Evolutionary conservation across 2,113 vertebrate genomes (phyloP).

Genomic region (Ophiodon elongatus): DNA sequence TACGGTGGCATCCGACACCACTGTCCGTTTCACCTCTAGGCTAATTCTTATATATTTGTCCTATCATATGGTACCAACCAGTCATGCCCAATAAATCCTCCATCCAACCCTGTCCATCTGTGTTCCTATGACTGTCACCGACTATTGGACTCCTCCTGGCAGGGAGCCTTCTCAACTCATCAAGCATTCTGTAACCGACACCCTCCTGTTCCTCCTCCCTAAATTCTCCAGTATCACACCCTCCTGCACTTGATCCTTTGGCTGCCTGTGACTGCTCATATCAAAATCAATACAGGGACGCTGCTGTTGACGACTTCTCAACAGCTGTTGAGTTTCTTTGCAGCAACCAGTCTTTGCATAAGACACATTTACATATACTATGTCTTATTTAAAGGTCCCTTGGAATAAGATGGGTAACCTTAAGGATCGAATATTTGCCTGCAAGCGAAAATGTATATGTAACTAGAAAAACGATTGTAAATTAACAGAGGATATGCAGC

Average conservation of each 20-base stretch:
- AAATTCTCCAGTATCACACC: constrained; percentile 40
- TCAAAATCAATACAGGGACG: constrained; percentile 53
- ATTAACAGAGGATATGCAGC: neutral
- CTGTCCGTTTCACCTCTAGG: neutral
- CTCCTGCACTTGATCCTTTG: constrained; percentile 29
- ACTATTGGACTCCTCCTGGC: constrained; percentile 33
- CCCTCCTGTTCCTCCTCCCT: constrained; percentile 23
- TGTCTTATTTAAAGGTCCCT: constrained; percentile 1
- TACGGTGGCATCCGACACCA: neutral
- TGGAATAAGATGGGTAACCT: neutral
- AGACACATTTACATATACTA: neutral
- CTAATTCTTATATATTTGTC: constrained; percentile 2
- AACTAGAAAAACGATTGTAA: neutral
- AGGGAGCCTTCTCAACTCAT: constrained; percentile 53
- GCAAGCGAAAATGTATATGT: neutral
- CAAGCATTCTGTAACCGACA: constrained; percentile 44
- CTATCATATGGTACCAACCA: neutral
- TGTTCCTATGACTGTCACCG: constrained; percentile 29
- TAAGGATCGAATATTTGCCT: neutral
- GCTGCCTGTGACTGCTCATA: constrained; percentile 35
- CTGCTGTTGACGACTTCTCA: constrained; percentile 16
- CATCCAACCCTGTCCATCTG: constrained; percentile 38
- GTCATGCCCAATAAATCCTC: constrained; percentile 14
- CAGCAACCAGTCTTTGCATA: neutral
- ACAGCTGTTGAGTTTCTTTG: constrained; percentile 8